Conservation (phyloP, 2,888 invertebrate species). For the Salticus scenicus region DNA sequence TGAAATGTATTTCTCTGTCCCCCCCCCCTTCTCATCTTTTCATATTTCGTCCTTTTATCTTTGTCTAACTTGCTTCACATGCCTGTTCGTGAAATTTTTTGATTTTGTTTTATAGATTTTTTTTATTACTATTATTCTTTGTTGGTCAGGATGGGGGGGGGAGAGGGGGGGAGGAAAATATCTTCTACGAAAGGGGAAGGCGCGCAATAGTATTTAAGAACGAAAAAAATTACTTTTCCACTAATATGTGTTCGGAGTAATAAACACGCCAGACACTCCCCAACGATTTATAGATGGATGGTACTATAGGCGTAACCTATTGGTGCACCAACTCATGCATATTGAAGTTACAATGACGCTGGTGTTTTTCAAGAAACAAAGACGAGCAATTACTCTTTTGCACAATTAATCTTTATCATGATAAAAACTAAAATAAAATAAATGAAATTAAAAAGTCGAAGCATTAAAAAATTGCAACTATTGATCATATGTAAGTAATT, state of each 20-base stretch:
- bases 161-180: neutral
- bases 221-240: conserved; percentile 3
- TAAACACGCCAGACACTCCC: conserved; percentile 27
- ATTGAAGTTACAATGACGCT: neutral
- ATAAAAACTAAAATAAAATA: neutral
- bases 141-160: neutral
- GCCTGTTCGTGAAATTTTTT: conserved; percentile 19
- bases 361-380: neutral
- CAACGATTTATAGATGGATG: conserved; percentile 21
- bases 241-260: neutral
- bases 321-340: neutral
- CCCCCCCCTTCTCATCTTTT: neutral
- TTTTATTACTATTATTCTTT: neutral
- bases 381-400: neutral
- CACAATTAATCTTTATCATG: neutral
- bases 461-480: no score
- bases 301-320: conserved; percentile 9
- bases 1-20: conserved; percentile 8
- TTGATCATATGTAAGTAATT: no score
- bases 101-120: neutral
- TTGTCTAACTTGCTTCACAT: neutral
- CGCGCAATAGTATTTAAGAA: conserved; percentile 3
- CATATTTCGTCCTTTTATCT: conserved; percentile 19
- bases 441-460: no score
- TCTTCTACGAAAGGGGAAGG: neutral